Conservation (phyloP, 2,888 invertebrate species). For the Gnatocerus cornutus region DNA sequence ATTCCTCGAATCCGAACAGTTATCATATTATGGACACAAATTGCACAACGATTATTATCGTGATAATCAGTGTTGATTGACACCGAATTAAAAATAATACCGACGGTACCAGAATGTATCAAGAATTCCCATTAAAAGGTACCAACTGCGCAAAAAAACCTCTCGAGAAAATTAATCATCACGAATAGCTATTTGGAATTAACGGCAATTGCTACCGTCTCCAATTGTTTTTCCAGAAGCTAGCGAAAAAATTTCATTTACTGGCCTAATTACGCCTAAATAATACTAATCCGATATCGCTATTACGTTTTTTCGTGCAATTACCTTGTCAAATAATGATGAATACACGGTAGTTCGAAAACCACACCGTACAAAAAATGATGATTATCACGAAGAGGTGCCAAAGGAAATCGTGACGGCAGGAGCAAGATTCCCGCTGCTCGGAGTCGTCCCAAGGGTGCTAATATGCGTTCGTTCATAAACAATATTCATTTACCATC, state of each 20-base stretch:
- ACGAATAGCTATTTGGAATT: not conserved
- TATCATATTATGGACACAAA: not conserved
- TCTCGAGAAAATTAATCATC: not conserved
- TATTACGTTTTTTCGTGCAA: slow-evolving; percentile 39
- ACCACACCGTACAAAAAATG: slow-evolving; percentile 18
- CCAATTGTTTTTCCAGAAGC: slow-evolving; percentile 16
- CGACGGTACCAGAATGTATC: not conserved
- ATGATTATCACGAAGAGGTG: slow-evolving; percentile 4
- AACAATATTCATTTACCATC: slow-evolving; percentile 63
- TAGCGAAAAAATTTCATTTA: slow-evolving; percentile 42
- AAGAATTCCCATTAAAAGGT: not conserved
- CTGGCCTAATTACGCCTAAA: slow-evolving; percentile 39
- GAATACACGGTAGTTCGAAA: slow-evolving; percentile 27
- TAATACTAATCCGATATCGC: slow-evolving; percentile 45
- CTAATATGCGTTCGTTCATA: slow-evolving; percentile 44
- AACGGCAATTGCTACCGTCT: not conserved
- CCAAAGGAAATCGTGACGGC: not conserved
- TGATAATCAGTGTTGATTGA: slow-evolving; percentile 6
- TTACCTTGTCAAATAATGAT: slow-evolving; percentile 49
- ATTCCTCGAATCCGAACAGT: not conserved
- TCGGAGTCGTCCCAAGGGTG: not conserved
- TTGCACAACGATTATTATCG: slow-evolving; percentile 1
- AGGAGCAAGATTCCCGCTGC: too few species aligned
- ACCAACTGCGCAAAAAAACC: not conserved
- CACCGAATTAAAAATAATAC: slow-evolving; percentile 3